A percentile compares a stretch with the other conserved stretches of the same genome.
Conservation (phyloP, 2,888 invertebrate genomes). For the Oligia latruncula region DNA sequence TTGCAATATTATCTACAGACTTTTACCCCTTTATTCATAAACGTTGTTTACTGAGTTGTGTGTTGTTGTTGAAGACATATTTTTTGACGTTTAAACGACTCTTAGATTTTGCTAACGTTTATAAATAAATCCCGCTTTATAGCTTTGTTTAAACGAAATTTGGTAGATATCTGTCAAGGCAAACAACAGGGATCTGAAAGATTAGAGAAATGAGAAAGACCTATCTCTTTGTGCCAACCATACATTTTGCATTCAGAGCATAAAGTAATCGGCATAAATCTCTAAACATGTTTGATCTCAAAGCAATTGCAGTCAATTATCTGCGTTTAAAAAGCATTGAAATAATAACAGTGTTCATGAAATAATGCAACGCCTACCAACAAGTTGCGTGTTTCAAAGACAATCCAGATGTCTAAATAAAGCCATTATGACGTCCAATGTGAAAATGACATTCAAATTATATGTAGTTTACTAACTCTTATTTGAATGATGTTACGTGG, state of each 20-base stretch:
- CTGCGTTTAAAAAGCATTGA: slow-evolving; percentile 23
- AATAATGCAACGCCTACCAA: slow-evolving; percentile 41
- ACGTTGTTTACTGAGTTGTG: too few relatives aligned
- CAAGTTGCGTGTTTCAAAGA: slow-evolving; percentile 49
- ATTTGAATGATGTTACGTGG: slow-evolving; percentile 30
- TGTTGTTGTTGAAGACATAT: too few relatives aligned
- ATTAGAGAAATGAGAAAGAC: not conserved
- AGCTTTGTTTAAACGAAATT: not conserved
- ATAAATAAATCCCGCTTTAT: too few relatives aligned
- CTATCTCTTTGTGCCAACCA: not conserved
- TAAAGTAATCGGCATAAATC: slow-evolving; percentile 10
- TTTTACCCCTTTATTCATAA: too few relatives aligned
- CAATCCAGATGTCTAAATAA: slow-evolving; percentile 52
- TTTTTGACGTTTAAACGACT: too few relatives aligned
- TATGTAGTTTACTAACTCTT: slow-evolving; percentile 48
- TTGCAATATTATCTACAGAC: not conserved
- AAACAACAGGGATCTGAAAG: not conserved
- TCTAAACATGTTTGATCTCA: slow-evolving; percentile 16
- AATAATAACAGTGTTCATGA: slow-evolving; percentile 52
- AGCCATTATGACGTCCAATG: slow-evolving; percentile 46
- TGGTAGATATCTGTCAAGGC: not conserved
- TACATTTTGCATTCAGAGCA: slow-evolving; percentile 7
- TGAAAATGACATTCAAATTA: slow-evolving; percentile 63
- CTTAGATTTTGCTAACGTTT: too few relatives aligned
- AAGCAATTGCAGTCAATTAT: slow-evolving; percentile 39